phyloP scores from a whole-genome alignment of 2,113 vertebrate species.

The Megatriorchis doriae region DNA sequence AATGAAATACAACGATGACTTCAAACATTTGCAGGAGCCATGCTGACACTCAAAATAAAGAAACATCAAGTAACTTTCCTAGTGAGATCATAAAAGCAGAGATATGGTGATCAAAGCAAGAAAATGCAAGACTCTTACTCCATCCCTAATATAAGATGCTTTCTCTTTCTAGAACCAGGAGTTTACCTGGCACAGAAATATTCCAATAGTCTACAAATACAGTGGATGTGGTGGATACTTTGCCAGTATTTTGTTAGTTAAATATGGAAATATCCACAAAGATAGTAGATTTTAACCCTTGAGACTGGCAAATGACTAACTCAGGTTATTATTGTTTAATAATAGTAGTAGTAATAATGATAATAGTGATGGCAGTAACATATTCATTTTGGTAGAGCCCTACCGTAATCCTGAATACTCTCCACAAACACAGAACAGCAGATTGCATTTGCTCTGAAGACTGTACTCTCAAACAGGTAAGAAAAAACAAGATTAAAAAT shows the following conservation, averaged over 20 bases:
- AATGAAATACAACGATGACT: background rate
- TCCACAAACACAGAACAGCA: background rate
- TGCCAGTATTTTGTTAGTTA: background rate
- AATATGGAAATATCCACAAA: background rate
- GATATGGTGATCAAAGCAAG: background rate
- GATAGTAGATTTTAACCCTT: background rate
- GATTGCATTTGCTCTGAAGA: background rate
- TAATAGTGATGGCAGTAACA: background rate
- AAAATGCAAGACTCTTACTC: background rate
- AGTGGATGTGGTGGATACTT: background rate
- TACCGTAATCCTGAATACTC: background rate
- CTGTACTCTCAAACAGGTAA: background rate
- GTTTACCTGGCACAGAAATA: background rate
- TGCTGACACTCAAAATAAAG: background rate
- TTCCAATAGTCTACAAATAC: background rate
- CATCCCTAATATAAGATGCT: background rate
- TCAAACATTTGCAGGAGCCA: constrained; percentile 5
- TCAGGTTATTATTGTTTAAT: background rate
- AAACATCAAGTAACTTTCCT: background rate
- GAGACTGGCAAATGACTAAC: background rate
- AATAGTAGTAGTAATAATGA: background rate
- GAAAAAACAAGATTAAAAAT: background rate
- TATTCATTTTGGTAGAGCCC: background rate
- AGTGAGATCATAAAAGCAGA: background rate
- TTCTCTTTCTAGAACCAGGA: background rate